Conservation (phyloP, 2,113 vertebrate species). For the Alligator mississippiensis region DNA sequence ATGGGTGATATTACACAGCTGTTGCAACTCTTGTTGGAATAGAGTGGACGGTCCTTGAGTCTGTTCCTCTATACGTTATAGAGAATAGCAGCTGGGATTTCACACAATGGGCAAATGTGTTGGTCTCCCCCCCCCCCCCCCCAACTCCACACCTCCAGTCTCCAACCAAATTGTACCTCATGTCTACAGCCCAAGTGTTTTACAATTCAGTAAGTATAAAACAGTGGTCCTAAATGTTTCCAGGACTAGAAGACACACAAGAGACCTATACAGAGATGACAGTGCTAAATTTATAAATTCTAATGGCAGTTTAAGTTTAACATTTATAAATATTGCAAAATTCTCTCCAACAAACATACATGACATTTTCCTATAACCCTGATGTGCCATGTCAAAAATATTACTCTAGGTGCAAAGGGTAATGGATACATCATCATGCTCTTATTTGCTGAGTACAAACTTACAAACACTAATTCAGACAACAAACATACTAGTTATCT, state of each 20-base stretch:
- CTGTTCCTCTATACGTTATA: background rate
- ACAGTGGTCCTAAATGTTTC: background rate
- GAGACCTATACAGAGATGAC: background rate
- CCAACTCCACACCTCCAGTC: no score
- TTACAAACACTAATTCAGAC: background rate
- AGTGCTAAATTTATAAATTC: background rate
- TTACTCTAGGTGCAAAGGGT: background rate
- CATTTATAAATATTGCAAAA: background rate
- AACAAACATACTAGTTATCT: background rate
- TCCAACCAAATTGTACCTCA: no score
- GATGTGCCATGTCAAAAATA: background rate
- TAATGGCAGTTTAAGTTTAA: background rate
- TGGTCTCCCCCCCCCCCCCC: no score
- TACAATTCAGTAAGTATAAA: background rate
- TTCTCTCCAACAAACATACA: background rate
- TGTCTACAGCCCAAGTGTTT: background rate
- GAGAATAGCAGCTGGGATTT: fast-evolving
- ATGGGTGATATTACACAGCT: background rate
- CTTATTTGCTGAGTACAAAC: background rate
- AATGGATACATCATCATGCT: background rate
- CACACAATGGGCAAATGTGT: background rate
- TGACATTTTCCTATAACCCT: background rate
- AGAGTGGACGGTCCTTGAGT: background rate
- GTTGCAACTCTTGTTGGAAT: background rate
- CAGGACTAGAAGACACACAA: no score